Base-by-base conservation (phyloP, 2,888 invertebrate species). In the Parasteatoda lunata region DNA sequence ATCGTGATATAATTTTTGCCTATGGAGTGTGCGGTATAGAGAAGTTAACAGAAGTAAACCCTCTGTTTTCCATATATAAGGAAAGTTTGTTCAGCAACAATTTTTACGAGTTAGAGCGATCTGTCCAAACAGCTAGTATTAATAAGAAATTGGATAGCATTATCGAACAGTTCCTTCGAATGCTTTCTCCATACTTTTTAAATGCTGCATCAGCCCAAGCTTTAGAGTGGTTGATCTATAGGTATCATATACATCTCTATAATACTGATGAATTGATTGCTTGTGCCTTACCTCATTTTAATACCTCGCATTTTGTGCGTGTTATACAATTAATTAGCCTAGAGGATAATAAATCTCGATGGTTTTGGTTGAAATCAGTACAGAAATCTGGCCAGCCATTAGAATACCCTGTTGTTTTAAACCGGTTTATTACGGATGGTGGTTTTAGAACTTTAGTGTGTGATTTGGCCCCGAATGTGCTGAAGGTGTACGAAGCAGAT, bases 181-280 rank as follows among this genome's bases (percentile, higher is more conserved):
- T 89, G 48, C 65, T 98, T 5, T 96, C 97, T 1, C 99, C 99
- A 0, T 98, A 97, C 91, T 95, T 99, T 90, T 93, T 97, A 76
- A 92, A 97, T 0, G 96, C 95, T 90, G 94, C 95, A 7, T 94
- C 97, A 0, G 97, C 98, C 89, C 97, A 98, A 93, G 95, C 97
- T 3, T 92, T 99, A 72, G 99, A 99, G 93, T 99, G 98, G 98
- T 93, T 99, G 4, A 94, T 99, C 71, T 94, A 96, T 90, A 94
- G 98, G 90, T 98, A 95, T 91, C 95, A 95, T 89, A 95, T 99
- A 88, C 96, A 99, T 90, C 94, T 96, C 79, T 98, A 96, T 92
- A 98, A 98, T 91, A 94, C 94, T 82, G 95, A 96, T 91, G 95
- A 95, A 0, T 93, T 98, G 66, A 93, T 99, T 90, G 93, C 95